Evolutionary conservation across 2,797 vertebrate genomes (phyloP).

Genomic region (Typhlichthys subterraneus): DNA sequence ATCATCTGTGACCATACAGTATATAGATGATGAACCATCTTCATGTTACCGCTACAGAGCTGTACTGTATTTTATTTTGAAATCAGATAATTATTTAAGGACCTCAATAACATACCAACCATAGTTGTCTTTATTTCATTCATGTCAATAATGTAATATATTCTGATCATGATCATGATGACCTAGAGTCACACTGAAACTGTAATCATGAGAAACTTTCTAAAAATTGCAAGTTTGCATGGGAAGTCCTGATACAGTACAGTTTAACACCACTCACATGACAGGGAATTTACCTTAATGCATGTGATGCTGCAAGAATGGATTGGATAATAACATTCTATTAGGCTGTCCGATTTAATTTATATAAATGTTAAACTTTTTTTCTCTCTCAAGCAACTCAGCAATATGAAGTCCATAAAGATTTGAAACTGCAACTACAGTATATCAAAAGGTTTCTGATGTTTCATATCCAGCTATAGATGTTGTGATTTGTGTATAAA

Average conservation of each 20-base stretch:
- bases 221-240: conserved; percentile 47
- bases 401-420: conserved; percentile 22
- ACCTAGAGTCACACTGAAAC: conserved; percentile 31
- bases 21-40: no score
- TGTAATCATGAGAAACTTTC: conserved; percentile 56
- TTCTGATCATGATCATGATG: neutral
- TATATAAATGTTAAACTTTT: neutral
- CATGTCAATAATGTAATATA: neutral
- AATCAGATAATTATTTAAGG: no score
- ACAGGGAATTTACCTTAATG: conserved; percentile 51
- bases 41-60: no score
- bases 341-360: neutral
- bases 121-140: neutral
- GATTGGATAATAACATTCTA: neutral
- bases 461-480: conserved; percentile 42
- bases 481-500: conserved; percentile 26
- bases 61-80: no score
- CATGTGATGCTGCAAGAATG: conserved; percentile 10
- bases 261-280: conserved; percentile 38
- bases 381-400: conserved; percentile 6
- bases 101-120: neutral
- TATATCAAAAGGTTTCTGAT: conserved; percentile 31
- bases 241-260: conserved; percentile 41
- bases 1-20: no score
- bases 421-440: conserved; percentile 54